These are phyloP conservation scores for Procavia capensis DNA, from an alignment of 2,113 vertebrate genomes.

Conservation along the genomic window DNA sequence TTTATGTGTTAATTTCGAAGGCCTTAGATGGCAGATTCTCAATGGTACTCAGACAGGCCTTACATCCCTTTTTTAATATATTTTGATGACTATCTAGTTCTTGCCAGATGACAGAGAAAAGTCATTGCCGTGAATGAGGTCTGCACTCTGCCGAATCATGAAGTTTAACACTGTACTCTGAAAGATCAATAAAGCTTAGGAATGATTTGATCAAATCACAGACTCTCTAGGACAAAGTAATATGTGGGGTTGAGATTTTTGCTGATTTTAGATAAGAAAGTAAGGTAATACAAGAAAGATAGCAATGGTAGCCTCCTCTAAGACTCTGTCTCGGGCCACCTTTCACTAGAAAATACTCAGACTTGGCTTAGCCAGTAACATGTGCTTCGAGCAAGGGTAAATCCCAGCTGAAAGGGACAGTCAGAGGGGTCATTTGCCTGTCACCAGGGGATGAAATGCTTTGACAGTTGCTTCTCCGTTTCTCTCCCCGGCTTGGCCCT, in stretches of 20 bases:
- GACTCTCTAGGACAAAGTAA: too few relatives aligned
- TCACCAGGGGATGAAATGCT: too few relatives aligned
- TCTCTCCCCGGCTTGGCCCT: too few relatives aligned
- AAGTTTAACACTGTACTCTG: not conserved
- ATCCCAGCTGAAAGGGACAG: too few relatives aligned
- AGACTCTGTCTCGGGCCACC: not conserved
- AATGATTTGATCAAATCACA: not conserved
- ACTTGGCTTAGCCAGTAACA: too few relatives aligned
- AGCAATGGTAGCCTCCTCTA: fast-evolving
- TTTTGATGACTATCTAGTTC: not conserved
- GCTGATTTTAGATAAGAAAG: not conserved
- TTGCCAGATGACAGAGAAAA: not conserved
- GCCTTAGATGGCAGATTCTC: too few relatives aligned
- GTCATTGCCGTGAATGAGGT: not conserved
- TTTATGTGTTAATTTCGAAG: too few relatives aligned
- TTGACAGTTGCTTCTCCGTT: too few relatives aligned
- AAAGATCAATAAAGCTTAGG: not conserved
- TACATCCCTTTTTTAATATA: not conserved
- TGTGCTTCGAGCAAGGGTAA: too few relatives aligned
- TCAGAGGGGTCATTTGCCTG: too few relatives aligned
- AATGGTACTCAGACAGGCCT: not conserved
- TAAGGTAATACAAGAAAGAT: not conserved
- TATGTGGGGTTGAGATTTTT: not conserved
- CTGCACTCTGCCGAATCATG: not conserved
- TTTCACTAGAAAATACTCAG: not conserved